A percentile compares a stretch with the other conserved stretches of the same genome.
Evolutionary conservation across 1,140 invertebrate species (phyloP).

Genomic region (Ostrea edulis): DNA sequence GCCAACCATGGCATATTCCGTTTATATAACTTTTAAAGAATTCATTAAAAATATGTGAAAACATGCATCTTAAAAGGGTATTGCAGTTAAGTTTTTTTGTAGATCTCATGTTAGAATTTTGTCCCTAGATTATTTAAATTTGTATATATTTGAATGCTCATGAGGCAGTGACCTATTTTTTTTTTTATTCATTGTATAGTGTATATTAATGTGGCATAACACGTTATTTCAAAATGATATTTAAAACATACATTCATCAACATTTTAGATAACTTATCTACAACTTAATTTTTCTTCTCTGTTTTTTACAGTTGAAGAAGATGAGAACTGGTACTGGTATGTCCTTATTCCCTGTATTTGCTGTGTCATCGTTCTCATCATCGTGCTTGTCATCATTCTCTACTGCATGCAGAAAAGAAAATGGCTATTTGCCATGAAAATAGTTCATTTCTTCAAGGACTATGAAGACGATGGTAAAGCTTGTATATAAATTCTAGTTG

Average conservation of each 20-base stretch:
- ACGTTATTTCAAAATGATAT: no score
- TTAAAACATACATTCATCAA: no score
- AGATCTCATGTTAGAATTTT: no score
- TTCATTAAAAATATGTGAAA: background rate
- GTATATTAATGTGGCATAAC: no score
- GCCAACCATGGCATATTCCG: slow-evolving; percentile 1
- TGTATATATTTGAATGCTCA: no score
- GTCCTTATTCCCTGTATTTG: slow-evolving; percentile 59
- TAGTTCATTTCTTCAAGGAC: slow-evolving; percentile 72
- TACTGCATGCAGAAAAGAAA: slow-evolving; percentile 68
- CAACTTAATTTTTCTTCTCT: no score
- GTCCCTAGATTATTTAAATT: no score
- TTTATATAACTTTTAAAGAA: background rate
- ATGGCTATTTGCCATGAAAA: slow-evolving; percentile 69
- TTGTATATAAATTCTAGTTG: background rate
- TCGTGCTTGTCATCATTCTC: slow-evolving; percentile 55
- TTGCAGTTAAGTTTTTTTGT: no score
- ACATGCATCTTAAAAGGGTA: no score
- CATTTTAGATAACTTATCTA: no score
- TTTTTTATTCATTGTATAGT: no score
- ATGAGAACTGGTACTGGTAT: slow-evolving; percentile 47
- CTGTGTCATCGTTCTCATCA: slow-evolving; percentile 53
- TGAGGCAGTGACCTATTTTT: no score
- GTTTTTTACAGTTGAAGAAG: background rate
- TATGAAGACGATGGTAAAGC: slow-evolving; percentile 74